Evolutionary conservation across 2,888 invertebrate species (phyloP).

Genomic region (Nasonovia ribisnigri): DNA sequence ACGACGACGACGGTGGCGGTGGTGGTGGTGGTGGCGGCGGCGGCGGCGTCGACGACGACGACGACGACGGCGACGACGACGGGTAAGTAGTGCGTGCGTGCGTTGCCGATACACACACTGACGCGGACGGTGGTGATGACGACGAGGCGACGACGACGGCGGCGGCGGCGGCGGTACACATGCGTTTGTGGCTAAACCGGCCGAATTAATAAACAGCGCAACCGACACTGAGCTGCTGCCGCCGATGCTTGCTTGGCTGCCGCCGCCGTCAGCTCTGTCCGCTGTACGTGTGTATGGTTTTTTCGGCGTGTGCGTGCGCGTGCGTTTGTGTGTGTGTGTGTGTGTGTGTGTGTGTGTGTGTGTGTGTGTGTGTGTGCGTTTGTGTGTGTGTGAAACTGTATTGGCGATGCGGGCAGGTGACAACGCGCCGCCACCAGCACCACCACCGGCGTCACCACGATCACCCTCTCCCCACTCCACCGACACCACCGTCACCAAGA

Average conservation of each 20-base stretch:
- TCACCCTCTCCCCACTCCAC: neutral
- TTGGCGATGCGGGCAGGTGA: conserved; percentile 55
- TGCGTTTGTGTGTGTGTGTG: neutral
- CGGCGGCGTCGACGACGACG: neutral
- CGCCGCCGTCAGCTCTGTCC: conserved; percentile 46
- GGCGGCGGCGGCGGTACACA: conserved; percentile 57
- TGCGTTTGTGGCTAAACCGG: conserved; percentile 64
- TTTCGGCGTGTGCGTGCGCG: conserved; percentile 17
- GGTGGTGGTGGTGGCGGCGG: neutral
- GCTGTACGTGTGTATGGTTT: conserved; percentile 17
- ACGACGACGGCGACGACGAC: neutral
- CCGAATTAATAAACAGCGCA: conserved; percentile 65
- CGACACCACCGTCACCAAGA: neutral
- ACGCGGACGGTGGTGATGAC: conserved; percentile 14
- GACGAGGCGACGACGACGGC: conserved; percentile 3
- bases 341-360: neutral
- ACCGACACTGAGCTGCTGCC: conserved; percentile 61
- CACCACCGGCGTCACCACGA: neutral
- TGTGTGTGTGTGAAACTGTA: conserved; percentile 20
- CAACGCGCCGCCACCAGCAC: conserved; percentile 18
- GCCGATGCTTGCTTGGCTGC: conserved; percentile 40
- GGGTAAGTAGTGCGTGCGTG: conserved; percentile 63
- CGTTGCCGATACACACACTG: conserved; percentile 61
- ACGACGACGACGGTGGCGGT: neutral
- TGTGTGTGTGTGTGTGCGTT: neutral